Base-by-base conservation (phyloP, 2,888 invertebrate species). In the Andrena bucephala region DNA sequence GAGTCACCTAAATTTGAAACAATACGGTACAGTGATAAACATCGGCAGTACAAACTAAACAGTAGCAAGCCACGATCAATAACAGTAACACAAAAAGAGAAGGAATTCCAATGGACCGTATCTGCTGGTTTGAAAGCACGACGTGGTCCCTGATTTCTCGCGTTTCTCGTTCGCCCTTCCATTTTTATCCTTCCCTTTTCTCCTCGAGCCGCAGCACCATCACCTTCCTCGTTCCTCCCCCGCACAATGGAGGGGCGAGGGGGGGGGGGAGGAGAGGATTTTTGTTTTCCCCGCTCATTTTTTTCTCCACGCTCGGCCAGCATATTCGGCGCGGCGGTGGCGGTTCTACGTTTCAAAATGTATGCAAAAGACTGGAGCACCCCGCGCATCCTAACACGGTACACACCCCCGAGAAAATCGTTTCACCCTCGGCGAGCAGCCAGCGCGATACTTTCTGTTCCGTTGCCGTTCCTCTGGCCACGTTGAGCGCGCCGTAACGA, bases 301-400 rank as follows among this genome's bases (percentile, higher is more conserved):
- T 81, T 86, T 87, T 81, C 78, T 76, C 57, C 57, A 27, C 57
- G 79, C 83, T 73, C 88, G 89, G 88, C 88, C 88, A 88, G 91
- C 91, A 91, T 92, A 92, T 92, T 93, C 89, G 92, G 89, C 24
- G 54, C 54, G 54, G 54, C 87, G 88, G 86, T 80, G 84, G 84
- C n/a, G 87, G 91, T 88, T 91, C 91, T 89, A 88, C 90, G 91
- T 93, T 93, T 93, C 90, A 91, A 93, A 93, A 93, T 93, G 91
- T 93, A 94, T 93, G 93, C 92, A 94, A 94, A 93, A 93, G 93
- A 92, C 92, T 91, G 86, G 89, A 87, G 91, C 91, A 91, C 89
- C 90, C 90, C 91, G 92, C 92, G 93, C 93, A 93, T 93, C 92
- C 92, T 92, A 93, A 93, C 92, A 84, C 85, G 87, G 92, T 93